Conservation (phyloP, 2,888 invertebrate species). For the Aricia artaxerxes region DNA sequence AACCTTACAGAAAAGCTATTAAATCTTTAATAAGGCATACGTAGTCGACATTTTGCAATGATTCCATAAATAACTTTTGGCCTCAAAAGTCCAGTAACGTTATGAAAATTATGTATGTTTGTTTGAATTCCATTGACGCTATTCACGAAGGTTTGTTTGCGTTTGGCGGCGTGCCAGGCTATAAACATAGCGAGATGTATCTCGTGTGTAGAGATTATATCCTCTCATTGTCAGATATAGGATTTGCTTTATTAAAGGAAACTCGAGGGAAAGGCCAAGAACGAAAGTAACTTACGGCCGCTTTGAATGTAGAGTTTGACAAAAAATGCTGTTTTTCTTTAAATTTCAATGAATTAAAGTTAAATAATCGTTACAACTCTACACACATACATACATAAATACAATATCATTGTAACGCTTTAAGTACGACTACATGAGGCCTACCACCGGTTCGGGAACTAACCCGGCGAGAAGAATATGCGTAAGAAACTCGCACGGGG, state of each 20-base stretch:
- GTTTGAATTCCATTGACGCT: not conserved
- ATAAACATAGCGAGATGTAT: not conserved
- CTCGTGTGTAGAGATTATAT: not conserved
- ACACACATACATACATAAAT: too few species aligned
- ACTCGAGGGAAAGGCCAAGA: too few species aligned
- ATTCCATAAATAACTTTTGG: not conserved
- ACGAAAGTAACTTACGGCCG: too few species aligned
- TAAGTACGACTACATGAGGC: too few species aligned
- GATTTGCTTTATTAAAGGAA: not conserved
- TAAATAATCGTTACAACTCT: too few species aligned
- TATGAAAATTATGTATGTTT: conserved; percentile 4
- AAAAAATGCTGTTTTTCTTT: too few species aligned
- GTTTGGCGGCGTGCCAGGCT: conserved; percentile 34
- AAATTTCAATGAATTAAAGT: too few species aligned
- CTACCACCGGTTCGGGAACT: too few species aligned
- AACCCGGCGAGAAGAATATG: too few species aligned
- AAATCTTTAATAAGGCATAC: not conserved
- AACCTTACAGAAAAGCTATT: not conserved
- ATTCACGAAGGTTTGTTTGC: conserved; percentile 11
- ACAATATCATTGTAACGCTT: too few species aligned
- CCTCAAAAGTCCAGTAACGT: not conserved
- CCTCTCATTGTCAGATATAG: not conserved
- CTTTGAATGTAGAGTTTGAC: too few species aligned
- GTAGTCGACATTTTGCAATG: not conserved
- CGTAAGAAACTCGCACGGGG: too few species aligned